Evolutionary conservation across 2,888 invertebrate species (phyloP), one percentile per base, ranked within the genome.

Genomic region (Papilio elwesi): DNA sequence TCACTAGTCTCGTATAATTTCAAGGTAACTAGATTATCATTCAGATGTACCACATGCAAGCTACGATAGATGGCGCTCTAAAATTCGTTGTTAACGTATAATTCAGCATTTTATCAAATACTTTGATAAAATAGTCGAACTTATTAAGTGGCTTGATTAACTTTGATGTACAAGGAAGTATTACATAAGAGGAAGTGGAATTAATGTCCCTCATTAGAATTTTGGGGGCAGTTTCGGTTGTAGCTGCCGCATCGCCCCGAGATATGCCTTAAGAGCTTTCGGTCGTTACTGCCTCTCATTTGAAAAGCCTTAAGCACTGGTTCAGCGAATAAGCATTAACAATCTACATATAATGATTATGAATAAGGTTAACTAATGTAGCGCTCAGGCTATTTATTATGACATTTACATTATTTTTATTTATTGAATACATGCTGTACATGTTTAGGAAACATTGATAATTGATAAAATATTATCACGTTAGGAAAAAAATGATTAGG

Each of bases 181-280:
- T 48, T 36, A 43, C 26, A 15, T 68, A 48, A 13, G 13, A 15
- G 62, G 52, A 43, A 52, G 59, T 47, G 16, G 15, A 66, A 67
- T 70, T 62, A 67, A 67, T 51, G 59, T 71, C 49, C 43, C 49
- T 65, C 65, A 66, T 71, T 67, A 71, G 51, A 71, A 57, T 59
- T 49, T 62, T 49, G 66, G 67, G 57, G 47, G 51, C 26, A 51
- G 52, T 59, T 70, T 64, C 63, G 52, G 66, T 51, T 57, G 38
- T 26, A 59, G 43, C 66, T 26, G 59, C 66, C 71, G 66, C 71
- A 67, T 59, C 48, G 66, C 67, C 71, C 11, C 66, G 67, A 67
- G 66, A 66, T 66, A 59, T 43, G 59, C 57, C 71, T 71, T 71
- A 59, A 71, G 71, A 66, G 71, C 71, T 71, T 71, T 66, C 36